A percentile compares a stretch with the other conserved stretches of the same genome.
These are phyloP conservation scores for Philopotamus ludificatus DNA, from an alignment of 1,140 invertebrate species.

Conservation along the genomic window DNA sequence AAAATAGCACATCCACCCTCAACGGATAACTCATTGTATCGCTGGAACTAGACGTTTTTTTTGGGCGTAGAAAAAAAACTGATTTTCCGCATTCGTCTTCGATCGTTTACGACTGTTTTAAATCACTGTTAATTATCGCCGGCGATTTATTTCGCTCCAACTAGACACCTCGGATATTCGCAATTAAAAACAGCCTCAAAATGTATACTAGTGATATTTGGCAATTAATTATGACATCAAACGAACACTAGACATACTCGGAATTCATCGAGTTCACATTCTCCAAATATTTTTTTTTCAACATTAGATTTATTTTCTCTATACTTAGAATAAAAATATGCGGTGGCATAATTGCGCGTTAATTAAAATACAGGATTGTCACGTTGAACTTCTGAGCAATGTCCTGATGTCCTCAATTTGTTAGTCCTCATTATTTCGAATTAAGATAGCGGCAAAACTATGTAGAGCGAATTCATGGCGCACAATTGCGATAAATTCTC, in stretches of 20 bases:
- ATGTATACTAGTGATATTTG: conserved; percentile 39
- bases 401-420: too few species aligned
- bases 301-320: conserved; percentile 2
- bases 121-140: not conserved
- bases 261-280: conserved; percentile 38
- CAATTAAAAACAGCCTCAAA: conserved; percentile 33
- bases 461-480: too few species aligned
- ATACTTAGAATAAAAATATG: too few species aligned
- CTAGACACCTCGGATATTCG: conserved; percentile 1
- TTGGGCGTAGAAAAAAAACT: not conserved
- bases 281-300: conserved; percentile 30
- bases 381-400: too few species aligned
- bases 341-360: too few species aligned
- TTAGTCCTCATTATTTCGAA: too few species aligned
- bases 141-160: conserved; percentile 22
- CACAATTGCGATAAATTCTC: too few species aligned
- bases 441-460: conserved; percentile 13
- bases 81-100: too few species aligned
- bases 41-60: too few species aligned
- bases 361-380: too few species aligned
- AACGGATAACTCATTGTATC: too few species aligned
- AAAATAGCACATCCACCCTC: not conserved
- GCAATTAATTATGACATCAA: conserved; percentile 42
- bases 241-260: conserved; percentile 27
- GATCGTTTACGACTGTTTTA: too few species aligned